Conservation (phyloP, 2,113 vertebrate genomes). For the Megalops atlanticus region DNA sequence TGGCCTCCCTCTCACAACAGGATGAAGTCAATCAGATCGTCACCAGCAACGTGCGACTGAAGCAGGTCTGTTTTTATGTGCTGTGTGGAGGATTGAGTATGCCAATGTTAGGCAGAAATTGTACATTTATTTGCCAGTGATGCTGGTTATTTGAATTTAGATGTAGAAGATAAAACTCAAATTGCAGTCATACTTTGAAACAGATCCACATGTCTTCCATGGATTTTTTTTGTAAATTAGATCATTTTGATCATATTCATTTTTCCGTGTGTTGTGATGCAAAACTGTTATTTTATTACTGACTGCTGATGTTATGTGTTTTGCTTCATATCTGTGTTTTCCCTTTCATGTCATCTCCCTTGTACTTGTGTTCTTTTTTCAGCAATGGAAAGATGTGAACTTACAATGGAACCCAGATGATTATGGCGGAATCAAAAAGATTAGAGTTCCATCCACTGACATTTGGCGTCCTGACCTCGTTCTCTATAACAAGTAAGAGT, state of each 20-base stretch:
- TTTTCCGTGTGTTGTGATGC: background rate
- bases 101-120: background rate
- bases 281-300: background rate
- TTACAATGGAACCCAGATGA: constrained; percentile 82
- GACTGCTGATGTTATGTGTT: background rate
- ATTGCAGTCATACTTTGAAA: background rate
- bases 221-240: no score
- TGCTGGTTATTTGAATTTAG: background rate
- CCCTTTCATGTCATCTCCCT: background rate
- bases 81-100: background rate
- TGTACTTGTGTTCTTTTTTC: constrained; percentile 18
- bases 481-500: constrained; percentile 88
- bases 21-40: constrained; percentile 93
- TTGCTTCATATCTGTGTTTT: background rate
- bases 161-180: background rate
- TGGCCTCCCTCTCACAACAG: constrained; percentile 51
- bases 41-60: constrained; percentile 83
- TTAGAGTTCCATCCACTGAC: constrained; percentile 77
- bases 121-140: background rate
- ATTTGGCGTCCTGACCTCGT: constrained; percentile 86
- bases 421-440: constrained; percentile 81
- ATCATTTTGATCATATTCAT: no score
- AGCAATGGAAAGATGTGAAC: constrained; percentile 87
- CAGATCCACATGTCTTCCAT: background rate
- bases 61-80: constrained; percentile 72